A percentile compares a stretch with the other conserved stretches of the same genome.
Evolutionary conservation across 2,888 invertebrate species (phyloP).

Genomic region (Erebia palarica): DNA sequence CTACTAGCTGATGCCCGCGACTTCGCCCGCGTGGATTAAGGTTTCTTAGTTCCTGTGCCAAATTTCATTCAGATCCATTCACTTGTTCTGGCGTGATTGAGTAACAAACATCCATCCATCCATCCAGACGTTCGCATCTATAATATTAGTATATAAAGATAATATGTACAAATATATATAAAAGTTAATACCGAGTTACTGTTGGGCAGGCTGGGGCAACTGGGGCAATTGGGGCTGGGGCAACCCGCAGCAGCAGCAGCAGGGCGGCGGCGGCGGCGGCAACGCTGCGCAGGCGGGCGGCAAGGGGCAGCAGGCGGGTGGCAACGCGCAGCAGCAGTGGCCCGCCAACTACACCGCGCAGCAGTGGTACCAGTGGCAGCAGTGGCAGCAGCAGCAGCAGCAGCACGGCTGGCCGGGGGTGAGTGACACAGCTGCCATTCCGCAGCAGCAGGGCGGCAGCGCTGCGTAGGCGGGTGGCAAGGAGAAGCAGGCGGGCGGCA

Average conservation of each 20-base stretch:
- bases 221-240: slow-evolving; percentile 71
- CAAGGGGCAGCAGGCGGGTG: slow-evolving; percentile 36
- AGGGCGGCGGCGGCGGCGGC: slow-evolving; percentile 25
- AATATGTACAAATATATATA: too few species aligned
- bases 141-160: too few species aligned
- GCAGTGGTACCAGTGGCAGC: slow-evolving; percentile 80
- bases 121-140: too few species aligned
- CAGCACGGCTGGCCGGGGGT: slow-evolving; percentile 71
- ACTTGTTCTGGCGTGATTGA: too few species aligned
- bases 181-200: not conserved
- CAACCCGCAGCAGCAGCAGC: slow-evolving; percentile 41
- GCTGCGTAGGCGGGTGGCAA: slow-evolving; percentile 36
- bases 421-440: slow-evolving; percentile 24
- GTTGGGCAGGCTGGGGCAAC: slow-evolving; percentile 56
- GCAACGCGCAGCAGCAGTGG: slow-evolving; percentile 44
- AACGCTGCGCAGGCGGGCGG: slow-evolving; percentile 25
- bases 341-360: slow-evolving; percentile 55
- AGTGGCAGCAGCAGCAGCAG: slow-evolving; percentile 77
- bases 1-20: too few species aligned
- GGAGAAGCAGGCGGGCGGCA: slow-evolving; percentile 42
- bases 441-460: too few species aligned
- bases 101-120: too few species aligned
- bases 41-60: too few species aligned
- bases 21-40: too few species aligned
- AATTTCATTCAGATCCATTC: too few species aligned